These are phyloP conservation scores for Coregonus suidteri DNA, from an alignment of 2,797 vertebrate species.

Conservation along the genomic window DNA sequence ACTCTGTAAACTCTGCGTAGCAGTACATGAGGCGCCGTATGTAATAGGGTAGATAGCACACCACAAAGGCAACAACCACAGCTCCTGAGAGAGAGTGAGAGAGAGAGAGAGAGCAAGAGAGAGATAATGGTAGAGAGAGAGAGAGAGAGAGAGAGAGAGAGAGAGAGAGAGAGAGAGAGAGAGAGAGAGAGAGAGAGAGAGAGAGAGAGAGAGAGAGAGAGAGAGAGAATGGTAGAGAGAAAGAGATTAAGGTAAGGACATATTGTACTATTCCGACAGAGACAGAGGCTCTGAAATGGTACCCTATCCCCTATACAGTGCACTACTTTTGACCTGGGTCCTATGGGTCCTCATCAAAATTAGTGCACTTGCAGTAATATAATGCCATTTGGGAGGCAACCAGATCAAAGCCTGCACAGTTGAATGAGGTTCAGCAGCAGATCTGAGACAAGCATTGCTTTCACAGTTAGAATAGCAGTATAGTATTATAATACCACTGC, in stretches of 20 bases:
- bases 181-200: no score
- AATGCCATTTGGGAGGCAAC: not conserved
- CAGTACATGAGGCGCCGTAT: slow-evolving; percentile 93
- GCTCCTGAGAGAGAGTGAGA: slow-evolving; percentile 66
- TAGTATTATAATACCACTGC: not conserved
- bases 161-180: fast-evolving
- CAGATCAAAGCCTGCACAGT: not conserved
- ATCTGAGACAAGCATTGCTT: not conserved
- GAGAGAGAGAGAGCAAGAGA: no score
- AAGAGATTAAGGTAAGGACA: not conserved
- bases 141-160: no score
- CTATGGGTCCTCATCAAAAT: no score
- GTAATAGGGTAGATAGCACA: slow-evolving; percentile 97
- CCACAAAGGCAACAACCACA: slow-evolving; percentile 93
- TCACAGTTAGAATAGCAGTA: no score
- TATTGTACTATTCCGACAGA: not conserved
- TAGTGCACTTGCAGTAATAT: not conserved
- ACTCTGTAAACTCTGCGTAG: slow-evolving; percentile 90
- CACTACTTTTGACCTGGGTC: no score
- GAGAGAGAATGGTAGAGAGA: not conserved
- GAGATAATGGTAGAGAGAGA: no score
- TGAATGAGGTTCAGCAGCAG: no score
- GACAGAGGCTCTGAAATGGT: not conserved
- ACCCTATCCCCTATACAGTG: not conserved
- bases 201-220: no score